Evolutionary conservation across 2,113 vertebrate genomes (phyloP).

Genomic region (Takifugu flavidus): DNA sequence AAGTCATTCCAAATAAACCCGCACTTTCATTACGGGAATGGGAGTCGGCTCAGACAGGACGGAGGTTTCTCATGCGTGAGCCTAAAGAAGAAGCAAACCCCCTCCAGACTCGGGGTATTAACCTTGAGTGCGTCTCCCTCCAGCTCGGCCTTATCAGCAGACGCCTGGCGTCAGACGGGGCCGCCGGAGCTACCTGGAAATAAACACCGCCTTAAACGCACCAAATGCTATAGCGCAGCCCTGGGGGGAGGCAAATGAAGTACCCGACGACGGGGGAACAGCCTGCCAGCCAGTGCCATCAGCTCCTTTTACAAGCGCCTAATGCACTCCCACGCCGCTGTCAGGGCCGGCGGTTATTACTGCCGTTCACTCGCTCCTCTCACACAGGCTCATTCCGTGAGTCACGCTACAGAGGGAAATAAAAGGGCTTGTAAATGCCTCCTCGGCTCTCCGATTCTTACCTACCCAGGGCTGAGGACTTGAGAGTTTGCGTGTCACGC

Average conservation of each 20-base stretch:
- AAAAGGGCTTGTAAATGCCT: slow-evolving; percentile 14
- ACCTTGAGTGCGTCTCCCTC: slow-evolving; percentile 48
- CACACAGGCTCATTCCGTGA: slow-evolving; percentile 30
- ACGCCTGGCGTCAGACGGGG: slow-evolving; percentile 47
- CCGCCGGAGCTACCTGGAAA: slow-evolving; percentile 44
- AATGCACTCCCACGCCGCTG: slow-evolving; percentile 43
- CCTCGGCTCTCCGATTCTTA: slow-evolving; percentile 12
- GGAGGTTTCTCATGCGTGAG: slow-evolving; percentile 35
- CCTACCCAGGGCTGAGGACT: slow-evolving; percentile 9
- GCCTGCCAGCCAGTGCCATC: slow-evolving; percentile 31
- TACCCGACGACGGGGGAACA: slow-evolving; percentile 30
- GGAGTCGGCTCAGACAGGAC: slow-evolving; percentile 8
- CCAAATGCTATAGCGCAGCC: slow-evolving; percentile 35
- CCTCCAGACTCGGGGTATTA: slow-evolving; percentile 41
- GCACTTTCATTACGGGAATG: no score
- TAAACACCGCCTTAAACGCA: slow-evolving; percentile 54
- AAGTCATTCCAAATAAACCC: no score
- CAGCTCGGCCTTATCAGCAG: slow-evolving; percentile 50
- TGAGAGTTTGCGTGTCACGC: slow-evolving; percentile 6
- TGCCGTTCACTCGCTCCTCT: slow-evolving; percentile 4
- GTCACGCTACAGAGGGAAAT: slow-evolving; percentile 11
- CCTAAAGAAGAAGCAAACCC: slow-evolving; percentile 44
- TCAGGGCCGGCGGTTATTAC: slow-evolving; percentile 30
- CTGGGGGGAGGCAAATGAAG: slow-evolving; percentile 37
- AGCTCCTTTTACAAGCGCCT: slow-evolving; percentile 47